Conservation (phyloP, 2,888 invertebrate genomes). For the Cephus pygmeus region DNA sequence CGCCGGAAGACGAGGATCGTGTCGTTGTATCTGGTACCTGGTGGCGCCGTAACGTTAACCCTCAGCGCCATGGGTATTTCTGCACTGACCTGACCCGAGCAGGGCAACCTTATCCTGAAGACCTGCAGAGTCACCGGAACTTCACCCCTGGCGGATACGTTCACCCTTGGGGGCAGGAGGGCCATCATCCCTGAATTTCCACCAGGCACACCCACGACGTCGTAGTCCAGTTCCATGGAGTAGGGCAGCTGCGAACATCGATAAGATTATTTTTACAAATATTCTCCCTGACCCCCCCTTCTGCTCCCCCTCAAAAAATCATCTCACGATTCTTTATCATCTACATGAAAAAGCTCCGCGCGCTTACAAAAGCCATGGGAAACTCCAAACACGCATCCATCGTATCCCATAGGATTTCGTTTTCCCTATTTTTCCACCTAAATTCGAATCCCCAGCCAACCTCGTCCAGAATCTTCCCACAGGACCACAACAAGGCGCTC, state of each 20-base stretch:
- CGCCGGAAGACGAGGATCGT: constrained; percentile 82
- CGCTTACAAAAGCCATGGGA: neutral
- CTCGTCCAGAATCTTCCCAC: neutral
- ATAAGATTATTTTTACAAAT: neutral
- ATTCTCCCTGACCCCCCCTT: neutral
- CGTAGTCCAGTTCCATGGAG: constrained; percentile 81
- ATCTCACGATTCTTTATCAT: neutral
- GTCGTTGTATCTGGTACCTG: constrained; percentile 75
- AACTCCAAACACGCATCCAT: neutral
- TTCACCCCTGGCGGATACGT: constrained; percentile 83
- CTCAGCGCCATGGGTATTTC: constrained; percentile 86
- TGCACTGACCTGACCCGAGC: constrained; percentile 82
- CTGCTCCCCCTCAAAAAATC: neutral
- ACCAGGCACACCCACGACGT: constrained; percentile 72
- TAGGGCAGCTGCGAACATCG: constrained; percentile 75
- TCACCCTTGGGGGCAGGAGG: constrained; percentile 82
- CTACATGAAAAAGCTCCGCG: neutral
- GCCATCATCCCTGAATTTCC: constrained; percentile 66
- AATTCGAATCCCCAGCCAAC: neutral
- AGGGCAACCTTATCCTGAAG: constrained; percentile 83
- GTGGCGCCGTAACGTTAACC: constrained; percentile 81
- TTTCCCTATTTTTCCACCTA: neutral
- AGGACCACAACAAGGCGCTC: neutral
- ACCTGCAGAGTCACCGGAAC: constrained; percentile 83
- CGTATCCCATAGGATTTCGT: neutral